These are phyloP conservation scores for Botrylloides violaceus DNA, from an alignment of 23 tunicate genomes.

Conservation along the genomic window DNA sequence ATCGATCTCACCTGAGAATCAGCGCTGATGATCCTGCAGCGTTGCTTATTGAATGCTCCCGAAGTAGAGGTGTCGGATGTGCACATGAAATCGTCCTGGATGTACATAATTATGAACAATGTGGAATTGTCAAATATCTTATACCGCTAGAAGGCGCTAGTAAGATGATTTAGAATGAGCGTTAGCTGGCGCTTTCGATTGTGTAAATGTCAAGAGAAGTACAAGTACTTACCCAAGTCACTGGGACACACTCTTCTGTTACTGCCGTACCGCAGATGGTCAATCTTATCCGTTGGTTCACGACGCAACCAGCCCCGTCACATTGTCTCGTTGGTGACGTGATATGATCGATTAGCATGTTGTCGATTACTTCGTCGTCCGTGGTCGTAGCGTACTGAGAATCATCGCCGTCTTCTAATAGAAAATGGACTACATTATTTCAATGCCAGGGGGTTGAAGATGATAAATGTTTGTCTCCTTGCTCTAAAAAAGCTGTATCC, in stretches of 20 bases:
- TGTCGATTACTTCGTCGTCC: not conserved
- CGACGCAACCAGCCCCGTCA: not conserved
- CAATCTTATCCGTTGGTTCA: not conserved
- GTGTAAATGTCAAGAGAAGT: not conserved
- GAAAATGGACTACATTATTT: too few relatives aligned
- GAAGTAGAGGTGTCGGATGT: not conserved
- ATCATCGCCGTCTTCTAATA: too few relatives aligned
- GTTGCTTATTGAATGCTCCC: not conserved
- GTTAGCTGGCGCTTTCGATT: not conserved
- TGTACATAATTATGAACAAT: not conserved
- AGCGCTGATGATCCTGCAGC: not conserved
- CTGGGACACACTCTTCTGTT: not conserved
- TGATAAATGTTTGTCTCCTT: too few relatives aligned
- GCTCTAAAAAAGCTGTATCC: too few relatives aligned
- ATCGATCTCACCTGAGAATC: not conserved
- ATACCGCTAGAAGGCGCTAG: not conserved
- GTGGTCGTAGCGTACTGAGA: too few relatives aligned
- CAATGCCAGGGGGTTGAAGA: too few relatives aligned
- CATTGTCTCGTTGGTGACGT: not conserved
- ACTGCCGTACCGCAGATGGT: not conserved
- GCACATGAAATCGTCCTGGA: not conserved
- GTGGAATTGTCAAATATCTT: too few relatives aligned
- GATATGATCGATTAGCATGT: not conserved
- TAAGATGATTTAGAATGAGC: not conserved
- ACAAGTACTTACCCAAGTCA: not conserved